Evolutionary conservation across 2,797 vertebrate genomes (phyloP), one percentile per base, ranked within the genome.

Genomic region (Esox masquinongy): DNA sequence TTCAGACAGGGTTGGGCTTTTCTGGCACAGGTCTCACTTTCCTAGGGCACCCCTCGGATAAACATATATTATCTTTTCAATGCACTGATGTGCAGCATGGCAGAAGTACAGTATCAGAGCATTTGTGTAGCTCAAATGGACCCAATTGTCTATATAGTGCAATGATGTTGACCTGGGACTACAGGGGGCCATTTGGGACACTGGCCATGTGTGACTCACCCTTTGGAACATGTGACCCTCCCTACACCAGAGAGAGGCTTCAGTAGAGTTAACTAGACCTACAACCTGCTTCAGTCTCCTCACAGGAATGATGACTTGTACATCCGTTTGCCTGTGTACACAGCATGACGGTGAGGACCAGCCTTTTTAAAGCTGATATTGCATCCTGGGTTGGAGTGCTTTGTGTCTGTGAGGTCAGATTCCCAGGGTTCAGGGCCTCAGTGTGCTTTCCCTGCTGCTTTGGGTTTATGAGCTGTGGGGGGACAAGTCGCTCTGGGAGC

Each of bases 331-430:
- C 16, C 14, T 53, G 29, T 72, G 4, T 72, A 26, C 14, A 26
- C 14, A 16, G 24, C 50, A 47, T 2, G 26, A 61, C 24, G 29
- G n/a, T 69, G 76, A 73, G 24, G 71, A 70, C 9, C 14, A 63
- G 36, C 77, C 19, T 79, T 68, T 79, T 51, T 80, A 79, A 77
- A 74, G 3, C 15, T 73, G 68, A 56, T 53, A 78, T 75, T 31
- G 31, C 31, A 19, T 43, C 12, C 71, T 68, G 53, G 72, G 70
- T 82, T 83, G 79, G 84, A 86, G 76, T 82, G 81, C 82, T 90
- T 90, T 84, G 84, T 91, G 81, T 77, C 80, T 82, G 74, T 63
- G 71, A 74, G 89, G 91, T 90, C 89, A 92, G 79, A 85, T 92
- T 93, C 91, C 90, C 93, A 94, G 87, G 87, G 82, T 70, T 83